These are phyloP conservation scores for Scortum barcoo DNA, from an alignment of 2,113 vertebrate species.

Conservation along the genomic window DNA sequence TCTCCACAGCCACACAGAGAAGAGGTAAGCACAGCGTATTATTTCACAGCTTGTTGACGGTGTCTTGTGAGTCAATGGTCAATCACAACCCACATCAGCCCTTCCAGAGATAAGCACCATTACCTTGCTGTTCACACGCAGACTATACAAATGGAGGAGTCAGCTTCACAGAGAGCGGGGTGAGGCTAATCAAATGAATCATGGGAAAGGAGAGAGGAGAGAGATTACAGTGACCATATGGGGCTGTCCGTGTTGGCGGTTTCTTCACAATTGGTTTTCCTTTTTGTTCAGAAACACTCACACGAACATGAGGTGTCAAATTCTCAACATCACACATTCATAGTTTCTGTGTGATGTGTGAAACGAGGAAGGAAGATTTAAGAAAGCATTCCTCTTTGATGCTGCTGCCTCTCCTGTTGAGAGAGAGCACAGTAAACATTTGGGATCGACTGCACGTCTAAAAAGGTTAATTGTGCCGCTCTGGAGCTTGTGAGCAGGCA, in stretches of 20 bases:
- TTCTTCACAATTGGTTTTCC: constrained; percentile 25
- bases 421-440: background rate
- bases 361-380: background rate
- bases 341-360: background rate
- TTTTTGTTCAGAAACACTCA: constrained; percentile 7
- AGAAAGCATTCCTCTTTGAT: background rate
- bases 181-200: constrained; percentile 39
- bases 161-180: background rate
- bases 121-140: constrained; percentile 42
- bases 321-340: constrained; percentile 3
- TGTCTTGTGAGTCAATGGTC: constrained; percentile 26
- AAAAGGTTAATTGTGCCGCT: constrained; percentile 24
- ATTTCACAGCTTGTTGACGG: constrained; percentile 13
- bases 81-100: constrained; percentile 17
- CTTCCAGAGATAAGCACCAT: constrained; percentile 26
- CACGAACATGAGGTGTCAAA: background rate
- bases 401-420: background rate
- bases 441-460: background rate
- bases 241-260: background rate
- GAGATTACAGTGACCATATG: constrained; percentile 6
- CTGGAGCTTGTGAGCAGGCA: background rate
- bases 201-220: background rate
- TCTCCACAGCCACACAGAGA: constrained; percentile 7
- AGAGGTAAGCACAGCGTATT: background rate
- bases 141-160: constrained; percentile 24